These are phyloP conservation scores for Tauraco hartlaubi DNA, from an alignment of 2,797 vertebrate species.

Conservation along the genomic window DNA sequence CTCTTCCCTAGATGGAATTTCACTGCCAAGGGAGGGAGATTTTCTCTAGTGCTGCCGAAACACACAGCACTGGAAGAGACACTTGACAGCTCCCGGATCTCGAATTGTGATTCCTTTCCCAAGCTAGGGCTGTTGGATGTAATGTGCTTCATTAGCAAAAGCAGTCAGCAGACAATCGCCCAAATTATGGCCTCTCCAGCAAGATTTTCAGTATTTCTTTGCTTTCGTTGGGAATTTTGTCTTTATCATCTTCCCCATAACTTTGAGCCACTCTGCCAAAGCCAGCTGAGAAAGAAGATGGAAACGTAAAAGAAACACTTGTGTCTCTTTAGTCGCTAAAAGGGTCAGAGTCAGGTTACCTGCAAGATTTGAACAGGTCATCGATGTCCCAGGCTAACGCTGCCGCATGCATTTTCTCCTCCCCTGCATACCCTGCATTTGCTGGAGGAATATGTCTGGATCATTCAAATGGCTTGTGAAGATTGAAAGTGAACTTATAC, in stretches of 20 bases:
- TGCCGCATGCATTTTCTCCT: slow-evolving; percentile 14
- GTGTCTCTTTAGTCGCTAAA: neutral
- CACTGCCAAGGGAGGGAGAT: neutral
- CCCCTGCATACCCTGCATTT: slow-evolving; percentile 12
- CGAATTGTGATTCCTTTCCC: neutral
- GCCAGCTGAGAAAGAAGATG: neutral
- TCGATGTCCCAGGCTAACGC: neutral
- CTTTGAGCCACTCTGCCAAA: neutral
- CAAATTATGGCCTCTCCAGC: neutral
- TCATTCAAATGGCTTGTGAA: slow-evolving; percentile 35
- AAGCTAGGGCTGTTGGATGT: neutral
- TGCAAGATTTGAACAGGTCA: slow-evolving; percentile 34
- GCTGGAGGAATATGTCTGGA: slow-evolving; percentile 24
- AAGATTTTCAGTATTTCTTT: neutral
- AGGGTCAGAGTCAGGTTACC: slow-evolving; percentile 26
- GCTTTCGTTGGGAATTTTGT: neutral
- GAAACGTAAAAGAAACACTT: neutral
- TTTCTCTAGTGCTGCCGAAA: neutral
- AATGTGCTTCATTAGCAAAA: neutral
- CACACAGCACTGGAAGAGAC: neutral
- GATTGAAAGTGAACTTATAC: slow-evolving; percentile 23
- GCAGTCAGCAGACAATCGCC: neutral
- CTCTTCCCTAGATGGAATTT: neutral
- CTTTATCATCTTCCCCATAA: neutral
- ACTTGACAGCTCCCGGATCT: neutral